Evolutionary conservation across 2,888 invertebrate genomes (phyloP).

Genomic region (Lysandra bellargus): DNA sequence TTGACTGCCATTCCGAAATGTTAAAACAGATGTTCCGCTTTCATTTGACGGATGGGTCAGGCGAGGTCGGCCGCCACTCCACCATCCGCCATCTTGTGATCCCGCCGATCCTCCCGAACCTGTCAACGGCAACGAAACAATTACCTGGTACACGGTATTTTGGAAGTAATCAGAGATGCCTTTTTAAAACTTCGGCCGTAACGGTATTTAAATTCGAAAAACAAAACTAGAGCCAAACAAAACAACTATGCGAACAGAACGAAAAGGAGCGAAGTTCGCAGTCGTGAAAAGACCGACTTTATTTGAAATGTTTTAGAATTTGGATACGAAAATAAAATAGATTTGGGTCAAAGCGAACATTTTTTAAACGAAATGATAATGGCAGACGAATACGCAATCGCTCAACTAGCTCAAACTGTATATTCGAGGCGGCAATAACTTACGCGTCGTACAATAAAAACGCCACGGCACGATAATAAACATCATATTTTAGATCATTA

Average conservation of each 20-base stretch:
- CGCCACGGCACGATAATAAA: constrained; percentile 23
- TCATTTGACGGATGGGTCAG: constrained; percentile 76
- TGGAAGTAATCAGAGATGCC: constrained; percentile 63
- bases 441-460: constrained; percentile 25
- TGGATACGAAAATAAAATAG: constrained; percentile 19
- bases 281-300: constrained; percentile 18
- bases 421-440: constrained; percentile 9
- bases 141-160: constrained; percentile 66
- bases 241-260: constrained; percentile 22
- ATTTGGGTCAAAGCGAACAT: constrained; percentile 1
- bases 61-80: constrained; percentile 64
- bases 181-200: constrained; percentile 44
- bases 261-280: constrained; percentile 18
- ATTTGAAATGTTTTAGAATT: constrained; percentile 29
- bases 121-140: constrained; percentile 70
- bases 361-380: constrained; percentile 22
- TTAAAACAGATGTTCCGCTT: constrained; percentile 77
- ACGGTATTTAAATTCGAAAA: constrained; percentile 32
- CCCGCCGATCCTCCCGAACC: constrained; percentile 68
- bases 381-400: constrained; percentile 19
- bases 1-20: constrained; percentile 71
- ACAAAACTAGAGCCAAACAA: constrained; percentile 28
- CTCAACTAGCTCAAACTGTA: background rate
- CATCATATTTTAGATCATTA: constrained; percentile 29
- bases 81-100: constrained; percentile 65